Evolutionary conservation across 2,797 vertebrate genomes (phyloP).

Genomic region (Stomatorhinus walkeri): DNA sequence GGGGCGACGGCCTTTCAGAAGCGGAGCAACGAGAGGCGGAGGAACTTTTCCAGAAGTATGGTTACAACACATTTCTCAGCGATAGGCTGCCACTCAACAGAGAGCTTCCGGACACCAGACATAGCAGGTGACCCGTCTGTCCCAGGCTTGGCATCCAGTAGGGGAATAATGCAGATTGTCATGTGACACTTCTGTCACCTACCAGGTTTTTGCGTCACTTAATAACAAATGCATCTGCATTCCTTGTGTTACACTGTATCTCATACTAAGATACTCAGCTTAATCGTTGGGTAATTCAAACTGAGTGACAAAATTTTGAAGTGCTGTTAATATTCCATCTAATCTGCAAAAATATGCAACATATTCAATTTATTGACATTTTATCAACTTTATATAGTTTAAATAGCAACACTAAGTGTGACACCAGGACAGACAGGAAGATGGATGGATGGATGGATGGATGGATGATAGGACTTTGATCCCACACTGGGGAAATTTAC

Average conservation of each 20-base stretch:
- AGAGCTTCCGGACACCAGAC: constrained; percentile 68
- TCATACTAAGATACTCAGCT: background rate
- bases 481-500: too few relatives aligned
- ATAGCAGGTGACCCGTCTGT: constrained; percentile 37
- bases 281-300: background rate
- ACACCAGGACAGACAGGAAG: background rate
- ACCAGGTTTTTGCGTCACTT: background rate
- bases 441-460: too few relatives aligned
- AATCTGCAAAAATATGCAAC: background rate
- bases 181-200: background rate
- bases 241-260: background rate
- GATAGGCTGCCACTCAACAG: constrained; percentile 78
- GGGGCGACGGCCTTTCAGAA: constrained; percentile 77
- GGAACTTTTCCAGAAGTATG: constrained; percentile 72
- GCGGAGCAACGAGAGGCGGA: constrained; percentile 72
- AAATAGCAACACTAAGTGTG: background rate
- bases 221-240: background rate
- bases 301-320: background rate
- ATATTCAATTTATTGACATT: background rate
- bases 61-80: constrained; percentile 89
- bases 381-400: background rate
- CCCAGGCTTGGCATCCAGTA: background rate
- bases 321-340: background rate
- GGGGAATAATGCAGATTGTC: background rate
- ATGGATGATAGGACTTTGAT: too few relatives aligned